Percentiles rank a stretch among this genome's conserved stretches.
These are phyloP conservation scores for Microplitis demolitor DNA, from an alignment of 1,140 invertebrate species.

Conservation along the genomic window DNA sequence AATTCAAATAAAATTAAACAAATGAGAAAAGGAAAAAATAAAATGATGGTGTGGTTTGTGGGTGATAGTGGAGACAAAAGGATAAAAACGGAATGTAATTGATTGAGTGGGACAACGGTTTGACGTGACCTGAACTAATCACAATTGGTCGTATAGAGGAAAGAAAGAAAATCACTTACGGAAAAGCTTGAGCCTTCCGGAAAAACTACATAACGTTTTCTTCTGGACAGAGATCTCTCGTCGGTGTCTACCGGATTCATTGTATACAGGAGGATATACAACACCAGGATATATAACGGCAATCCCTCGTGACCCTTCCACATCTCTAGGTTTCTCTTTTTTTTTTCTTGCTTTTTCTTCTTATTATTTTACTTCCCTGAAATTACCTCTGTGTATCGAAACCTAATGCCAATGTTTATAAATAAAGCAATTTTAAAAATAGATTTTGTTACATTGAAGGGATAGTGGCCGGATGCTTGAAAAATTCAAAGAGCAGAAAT, in stretches of 20 bases:
- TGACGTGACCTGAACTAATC: slow-evolving; percentile 9
- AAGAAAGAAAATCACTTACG: slow-evolving; percentile 61
- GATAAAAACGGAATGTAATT: neutral
- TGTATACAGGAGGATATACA: slow-evolving; percentile 28
- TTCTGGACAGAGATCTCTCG: slow-evolving; percentile 62
- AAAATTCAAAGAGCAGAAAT: too few relatives aligned
- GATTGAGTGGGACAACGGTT: slow-evolving; percentile 7
- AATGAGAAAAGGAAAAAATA: neutral
- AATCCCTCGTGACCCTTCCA: slow-evolving; percentile 12
- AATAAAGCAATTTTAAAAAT: too few relatives aligned
- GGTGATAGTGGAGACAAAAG: too few relatives aligned
- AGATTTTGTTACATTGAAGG: too few relatives aligned
- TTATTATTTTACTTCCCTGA: too few relatives aligned
- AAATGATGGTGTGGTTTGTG: too few relatives aligned
- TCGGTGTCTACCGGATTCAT: slow-evolving; percentile 16
- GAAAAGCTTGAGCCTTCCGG: slow-evolving; percentile 77
- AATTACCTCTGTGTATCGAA: too few relatives aligned
- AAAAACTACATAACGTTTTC: slow-evolving; percentile 76
- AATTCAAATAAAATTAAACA: neutral
- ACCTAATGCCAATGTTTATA: too few relatives aligned
- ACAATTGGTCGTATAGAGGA: slow-evolving; percentile 27
- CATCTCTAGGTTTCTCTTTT: neutral
- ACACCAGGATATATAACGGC: slow-evolving; percentile 24
- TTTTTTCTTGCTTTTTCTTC: neutral
- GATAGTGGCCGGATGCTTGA: too few relatives aligned